Evolutionary conservation across 1,140 invertebrate genomes (phyloP).

Genomic region (Hycleus cichorii): DNA sequence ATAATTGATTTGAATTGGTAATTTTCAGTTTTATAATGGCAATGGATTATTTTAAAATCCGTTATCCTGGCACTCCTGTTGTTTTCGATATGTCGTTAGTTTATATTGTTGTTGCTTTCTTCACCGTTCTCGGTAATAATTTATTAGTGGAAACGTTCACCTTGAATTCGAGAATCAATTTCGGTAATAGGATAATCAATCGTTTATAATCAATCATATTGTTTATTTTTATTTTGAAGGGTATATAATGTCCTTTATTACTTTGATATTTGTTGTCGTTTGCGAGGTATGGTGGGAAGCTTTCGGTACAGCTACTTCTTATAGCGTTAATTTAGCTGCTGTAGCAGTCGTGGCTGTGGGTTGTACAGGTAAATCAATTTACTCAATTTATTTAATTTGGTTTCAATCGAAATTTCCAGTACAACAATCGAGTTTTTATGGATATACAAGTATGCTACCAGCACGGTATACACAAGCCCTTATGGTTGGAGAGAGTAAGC

Average conservation of each 20-base stretch:
- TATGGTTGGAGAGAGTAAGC: constrained; percentile 88
- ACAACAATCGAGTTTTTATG: constrained; percentile 91
- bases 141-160: constrained; percentile 75
- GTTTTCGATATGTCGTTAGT: constrained; percentile 88
- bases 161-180: constrained; percentile 74
- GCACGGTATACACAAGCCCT: constrained; percentile 84
- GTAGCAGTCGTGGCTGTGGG: constrained; percentile 80
- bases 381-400: background rate
- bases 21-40: constrained; percentile 77
- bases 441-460: constrained; percentile 86
- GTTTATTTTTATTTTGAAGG: constrained; percentile 48
- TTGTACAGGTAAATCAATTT: constrained; percentile 60
- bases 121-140: constrained; percentile 80
- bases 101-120: constrained; percentile 79
- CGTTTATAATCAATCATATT: background rate
- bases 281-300: constrained; percentile 80
- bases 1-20: background rate
- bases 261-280: constrained; percentile 71
- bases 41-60: constrained; percentile 79
- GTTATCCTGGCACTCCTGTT: constrained; percentile 75
- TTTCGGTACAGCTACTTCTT: constrained; percentile 62
- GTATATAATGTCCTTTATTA: constrained; percentile 73
- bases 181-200: constrained; percentile 53
- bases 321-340: constrained; percentile 74
- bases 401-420: constrained; percentile 45